Conservation (phyloP, 2,113 vertebrate species). For the Isurus oxyrinchus region DNA sequence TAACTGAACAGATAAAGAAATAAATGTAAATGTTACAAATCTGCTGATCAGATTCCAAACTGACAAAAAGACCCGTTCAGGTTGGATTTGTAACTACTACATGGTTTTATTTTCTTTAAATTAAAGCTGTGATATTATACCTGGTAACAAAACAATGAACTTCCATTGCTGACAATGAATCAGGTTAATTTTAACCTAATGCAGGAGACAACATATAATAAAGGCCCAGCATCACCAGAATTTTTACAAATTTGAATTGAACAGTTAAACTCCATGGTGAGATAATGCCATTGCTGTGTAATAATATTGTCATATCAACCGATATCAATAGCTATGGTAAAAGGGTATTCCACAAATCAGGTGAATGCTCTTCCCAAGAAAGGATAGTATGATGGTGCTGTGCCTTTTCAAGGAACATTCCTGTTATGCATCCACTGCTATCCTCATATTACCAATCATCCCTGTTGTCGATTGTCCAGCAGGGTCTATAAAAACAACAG, state of each 20-base stretch:
- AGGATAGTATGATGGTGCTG: not conserved
- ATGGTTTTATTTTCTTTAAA: constrained; percentile 7
- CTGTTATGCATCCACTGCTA: not conserved
- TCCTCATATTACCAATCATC: not conserved
- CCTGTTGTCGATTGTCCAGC: not conserved
- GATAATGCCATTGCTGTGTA: not conserved
- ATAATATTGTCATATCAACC: not conserved
- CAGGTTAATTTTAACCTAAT: not conserved
- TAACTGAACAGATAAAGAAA: constrained; percentile 49
- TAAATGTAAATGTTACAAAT: constrained; percentile 40
- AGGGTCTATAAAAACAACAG: not conserved
- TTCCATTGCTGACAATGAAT: not conserved
- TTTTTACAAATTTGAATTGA: not conserved
- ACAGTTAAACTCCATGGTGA: not conserved
- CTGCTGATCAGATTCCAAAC: constrained; percentile 18
- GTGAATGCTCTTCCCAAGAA: not conserved
- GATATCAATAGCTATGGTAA: not conserved
- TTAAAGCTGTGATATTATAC: constrained; percentile 1
- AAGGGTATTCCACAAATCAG: not conserved
- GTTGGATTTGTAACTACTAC: constrained; percentile 21
- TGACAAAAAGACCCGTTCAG: constrained; percentile 5
- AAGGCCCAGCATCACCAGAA: not conserved
- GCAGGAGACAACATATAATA: not conserved
- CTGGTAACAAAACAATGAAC: not conserved
- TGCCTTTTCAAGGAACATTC: not conserved